These are phyloP conservation scores for Platypus cylindrus DNA, from an alignment of 2,888 invertebrate genomes.

Conservation along the genomic window DNA sequence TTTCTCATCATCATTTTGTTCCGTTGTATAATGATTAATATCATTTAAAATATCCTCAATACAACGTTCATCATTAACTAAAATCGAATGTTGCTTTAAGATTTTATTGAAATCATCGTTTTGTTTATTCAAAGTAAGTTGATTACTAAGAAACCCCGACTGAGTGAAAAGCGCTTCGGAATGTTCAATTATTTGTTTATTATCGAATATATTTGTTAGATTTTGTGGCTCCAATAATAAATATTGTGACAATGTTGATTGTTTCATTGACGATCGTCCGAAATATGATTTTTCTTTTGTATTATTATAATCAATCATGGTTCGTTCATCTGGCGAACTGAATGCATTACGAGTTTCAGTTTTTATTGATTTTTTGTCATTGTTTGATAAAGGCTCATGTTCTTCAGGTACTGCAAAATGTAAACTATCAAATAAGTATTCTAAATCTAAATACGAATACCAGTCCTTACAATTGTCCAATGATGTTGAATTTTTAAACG, in stretches of 20 bases:
- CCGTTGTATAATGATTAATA: slow-evolving; percentile 20
- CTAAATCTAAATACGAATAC: neutral
- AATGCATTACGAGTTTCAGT: slow-evolving; percentile 29
- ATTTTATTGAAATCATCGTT: slow-evolving; percentile 12
- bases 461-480: slow-evolving; percentile 32
- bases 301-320: slow-evolving; percentile 27
- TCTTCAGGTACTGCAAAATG: slow-evolving; percentile 38
- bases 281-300: slow-evolving; percentile 23
- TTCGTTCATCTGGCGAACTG: slow-evolving; percentile 35
- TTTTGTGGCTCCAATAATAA: slow-evolving; percentile 34
- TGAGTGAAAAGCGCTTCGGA: slow-evolving; percentile 32
- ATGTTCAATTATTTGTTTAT: slow-evolving; percentile 33
- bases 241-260: slow-evolving; percentile 30
- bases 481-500: slow-evolving; percentile 31
- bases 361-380: slow-evolving; percentile 2
- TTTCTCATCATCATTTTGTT: slow-evolving; percentile 23
- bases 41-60: slow-evolving; percentile 25
- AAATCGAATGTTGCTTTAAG: slow-evolving; percentile 20
- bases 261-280: slow-evolving; percentile 28
- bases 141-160: slow-evolving; percentile 13
- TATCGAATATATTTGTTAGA: slow-evolving; percentile 34
- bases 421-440: neutral
- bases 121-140: slow-evolving; percentile 13
- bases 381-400: slow-evolving; percentile 25
- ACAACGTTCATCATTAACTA: slow-evolving; percentile 22